Evolutionary conservation across 2,113 vertebrate species (phyloP).

Genomic region (Neodon shergylaensis): DNA sequence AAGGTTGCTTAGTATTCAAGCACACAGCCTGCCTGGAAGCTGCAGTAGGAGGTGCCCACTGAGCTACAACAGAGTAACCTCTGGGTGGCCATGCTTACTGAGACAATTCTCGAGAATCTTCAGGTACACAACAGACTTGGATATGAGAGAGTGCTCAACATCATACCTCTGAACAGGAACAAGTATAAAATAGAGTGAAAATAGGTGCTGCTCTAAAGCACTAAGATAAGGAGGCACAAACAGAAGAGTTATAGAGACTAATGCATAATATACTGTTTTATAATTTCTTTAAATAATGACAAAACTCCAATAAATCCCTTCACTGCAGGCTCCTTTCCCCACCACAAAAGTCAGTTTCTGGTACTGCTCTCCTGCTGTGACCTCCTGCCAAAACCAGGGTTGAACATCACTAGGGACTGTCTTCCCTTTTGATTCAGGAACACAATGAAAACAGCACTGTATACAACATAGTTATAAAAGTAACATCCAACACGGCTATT

Average conservation of each 20-base stretch:
- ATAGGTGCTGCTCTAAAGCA: slow-evolving; percentile 19
- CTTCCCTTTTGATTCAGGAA: slow-evolving; percentile 49
- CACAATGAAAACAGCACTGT: slow-evolving; percentile 59
- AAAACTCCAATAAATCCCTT: slow-evolving; percentile 39
- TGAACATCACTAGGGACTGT: slow-evolving; percentile 27
- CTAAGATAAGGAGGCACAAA: slow-evolving; percentile 52
- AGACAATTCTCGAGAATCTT: slow-evolving; percentile 56
- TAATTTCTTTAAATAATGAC: slow-evolving; percentile 67
- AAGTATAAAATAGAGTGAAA: slow-evolving; percentile 56
- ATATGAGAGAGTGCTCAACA: slow-evolving; percentile 35
- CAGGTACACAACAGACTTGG: not conserved
- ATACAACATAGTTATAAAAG: slow-evolving; percentile 63
- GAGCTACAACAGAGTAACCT: slow-evolving; percentile 42
- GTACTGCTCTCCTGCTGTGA: slow-evolving; percentile 32
- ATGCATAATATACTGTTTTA: slow-evolving; percentile 54
- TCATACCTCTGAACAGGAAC: slow-evolving; percentile 55
- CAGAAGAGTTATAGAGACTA: slow-evolving; percentile 54
- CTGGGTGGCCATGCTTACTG: slow-evolving; percentile 56
- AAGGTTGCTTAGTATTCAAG: slow-evolving; percentile 62
- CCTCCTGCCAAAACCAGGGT: not conserved
- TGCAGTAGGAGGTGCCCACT: slow-evolving; percentile 16
- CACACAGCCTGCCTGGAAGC: slow-evolving; percentile 36
- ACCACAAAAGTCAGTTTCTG: slow-evolving; percentile 48
- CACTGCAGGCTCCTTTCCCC: slow-evolving; percentile 55
- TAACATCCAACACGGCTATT: slow-evolving; percentile 58